phyloP scores from a whole-genome alignment of 2,888 invertebrate genomes.

The Leptinotarsa tumamoca region DNA sequence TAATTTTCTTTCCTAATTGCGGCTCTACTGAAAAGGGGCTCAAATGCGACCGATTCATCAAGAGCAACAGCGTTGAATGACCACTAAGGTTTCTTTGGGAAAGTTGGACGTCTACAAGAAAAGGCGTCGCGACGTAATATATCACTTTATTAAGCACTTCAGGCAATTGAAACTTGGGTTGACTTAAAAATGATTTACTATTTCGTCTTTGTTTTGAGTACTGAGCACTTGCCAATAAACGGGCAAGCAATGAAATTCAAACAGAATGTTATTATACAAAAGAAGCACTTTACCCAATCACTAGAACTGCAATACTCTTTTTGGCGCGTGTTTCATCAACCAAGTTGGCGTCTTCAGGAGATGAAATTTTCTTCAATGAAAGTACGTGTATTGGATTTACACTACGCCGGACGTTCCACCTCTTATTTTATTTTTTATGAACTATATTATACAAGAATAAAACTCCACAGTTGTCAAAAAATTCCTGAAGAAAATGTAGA shows the following conservation, averaged over 20 bases:
- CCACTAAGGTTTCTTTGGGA: constrained; percentile 40
- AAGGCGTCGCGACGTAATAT: constrained; percentile 34
- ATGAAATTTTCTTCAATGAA: no score
- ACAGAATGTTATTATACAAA: no score
- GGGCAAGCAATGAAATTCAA: no score
- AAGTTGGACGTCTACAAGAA: constrained; percentile 37
- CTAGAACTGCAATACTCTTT: no score
- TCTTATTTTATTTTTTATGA: no score
- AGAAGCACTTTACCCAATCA: no score
- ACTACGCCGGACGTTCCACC: no score
- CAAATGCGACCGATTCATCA: constrained; percentile 32
- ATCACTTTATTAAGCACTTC: constrained; percentile 34
- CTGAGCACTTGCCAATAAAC: background rate
- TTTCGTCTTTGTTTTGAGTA: background rate
- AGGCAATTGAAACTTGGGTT: background rate
- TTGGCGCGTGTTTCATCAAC: no score
- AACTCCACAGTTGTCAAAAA: background rate
- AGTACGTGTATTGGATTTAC: no score
- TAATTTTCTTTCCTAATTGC: constrained; percentile 25
- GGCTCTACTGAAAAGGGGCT: constrained; percentile 3
- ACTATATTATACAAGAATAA: no score
- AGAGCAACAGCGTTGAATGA: constrained; percentile 35
- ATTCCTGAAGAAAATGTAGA: background rate
- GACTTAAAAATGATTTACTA: background rate
- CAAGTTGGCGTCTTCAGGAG: no score